phyloP scores from a whole-genome alignment of 2,797 vertebrate genomes.

The Pangasius macronema region DNA sequence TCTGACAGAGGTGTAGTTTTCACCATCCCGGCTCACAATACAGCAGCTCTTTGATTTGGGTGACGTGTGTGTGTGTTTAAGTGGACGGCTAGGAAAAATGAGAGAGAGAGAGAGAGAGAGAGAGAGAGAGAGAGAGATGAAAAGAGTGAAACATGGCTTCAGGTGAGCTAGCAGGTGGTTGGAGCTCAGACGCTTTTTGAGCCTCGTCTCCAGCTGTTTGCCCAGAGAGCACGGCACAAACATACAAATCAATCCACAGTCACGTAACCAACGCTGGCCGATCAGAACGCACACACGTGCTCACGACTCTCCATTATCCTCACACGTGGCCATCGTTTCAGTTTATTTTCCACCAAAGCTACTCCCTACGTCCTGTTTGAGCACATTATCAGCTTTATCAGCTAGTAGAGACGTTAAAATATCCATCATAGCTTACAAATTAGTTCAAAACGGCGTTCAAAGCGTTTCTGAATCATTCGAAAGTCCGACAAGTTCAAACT shows the following conservation, averaged over 20 bases:
- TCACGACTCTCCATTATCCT: neutral
- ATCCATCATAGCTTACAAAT: neutral
- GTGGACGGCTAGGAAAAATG: slow-evolving; percentile 5
- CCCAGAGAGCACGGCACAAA: neutral
- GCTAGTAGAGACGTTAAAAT: neutral
- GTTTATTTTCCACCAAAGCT: neutral
- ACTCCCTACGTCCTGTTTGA: neutral
- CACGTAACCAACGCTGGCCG: neutral
- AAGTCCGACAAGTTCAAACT: too few species aligned
- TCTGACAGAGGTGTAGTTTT: slow-evolving; percentile 73
- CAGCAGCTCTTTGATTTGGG: slow-evolving; percentile 69
- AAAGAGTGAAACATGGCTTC: slow-evolving; percentile 62
- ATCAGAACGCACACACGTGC: neutral
- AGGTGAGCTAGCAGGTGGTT: slow-evolving; percentile 69
- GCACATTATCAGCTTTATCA: neutral
- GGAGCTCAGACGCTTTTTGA: slow-evolving; percentile 33
- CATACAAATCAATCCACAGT: neutral
- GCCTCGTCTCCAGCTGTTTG: slow-evolving; percentile 28
- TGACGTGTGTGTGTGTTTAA: slow-evolving; percentile 37
- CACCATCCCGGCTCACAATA: slow-evolving; percentile 61
- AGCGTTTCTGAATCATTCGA: neutral
- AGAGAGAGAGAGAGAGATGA: slow-evolving; percentile 55
- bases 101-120: slow-evolving; percentile 53
- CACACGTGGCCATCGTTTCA: neutral
- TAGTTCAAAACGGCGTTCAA: neutral